Base-by-base conservation (phyloP, 2,888 invertebrate genomes). In the Nephrocerus scutellatus region DNA sequence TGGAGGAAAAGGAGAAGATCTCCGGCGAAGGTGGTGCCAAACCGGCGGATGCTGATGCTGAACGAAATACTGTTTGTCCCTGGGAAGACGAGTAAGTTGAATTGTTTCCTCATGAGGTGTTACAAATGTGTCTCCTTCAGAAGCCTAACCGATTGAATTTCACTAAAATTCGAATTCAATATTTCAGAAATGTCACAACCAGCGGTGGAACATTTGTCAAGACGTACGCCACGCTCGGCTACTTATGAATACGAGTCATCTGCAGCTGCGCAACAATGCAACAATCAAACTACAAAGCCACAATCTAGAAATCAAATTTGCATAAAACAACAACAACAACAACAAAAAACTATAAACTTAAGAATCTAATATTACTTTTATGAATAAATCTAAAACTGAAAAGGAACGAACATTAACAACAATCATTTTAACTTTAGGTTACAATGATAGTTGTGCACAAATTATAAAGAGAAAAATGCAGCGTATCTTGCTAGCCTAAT, bases 71-170 rank as follows among this genome's bases (percentile, higher is more conserved):
- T 71, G 81, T 90, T 64, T 91, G 90, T 74, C 90, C 90, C 41
- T 91, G 91, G 90, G 90, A 90, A 77, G 88, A 90, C 73, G 89
- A 90, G 90, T 90, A 77, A 86, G 89, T 84, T 34, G 20, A 8
- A 30, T 5, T 9, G 15, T 30, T 21, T 26, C 20, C 4, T n/a
- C 8, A 4, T n/a, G 28, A 14, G 21, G 8, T 16, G 19, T 20
- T 25, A 5, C 13, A 13, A 18, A 29, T 4, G 9, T 33, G 7
- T 22, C 36, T 31, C 19, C 18, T 18, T 31, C 10, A 19, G 14
- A 12, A 23, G 4, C 23, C 19, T 23, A 34, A 13, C 24, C 23
- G 19, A 21, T 25, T 22, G 23, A 9, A 22, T 10, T 10, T 22
- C 10, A 8, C 10, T 8, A 22, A 8, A n/a, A 26, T 26, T 41